Evolutionary conservation across 2,797 vertebrate genomes (phyloP).

Genomic region (Onychomys arenicola): DNA sequence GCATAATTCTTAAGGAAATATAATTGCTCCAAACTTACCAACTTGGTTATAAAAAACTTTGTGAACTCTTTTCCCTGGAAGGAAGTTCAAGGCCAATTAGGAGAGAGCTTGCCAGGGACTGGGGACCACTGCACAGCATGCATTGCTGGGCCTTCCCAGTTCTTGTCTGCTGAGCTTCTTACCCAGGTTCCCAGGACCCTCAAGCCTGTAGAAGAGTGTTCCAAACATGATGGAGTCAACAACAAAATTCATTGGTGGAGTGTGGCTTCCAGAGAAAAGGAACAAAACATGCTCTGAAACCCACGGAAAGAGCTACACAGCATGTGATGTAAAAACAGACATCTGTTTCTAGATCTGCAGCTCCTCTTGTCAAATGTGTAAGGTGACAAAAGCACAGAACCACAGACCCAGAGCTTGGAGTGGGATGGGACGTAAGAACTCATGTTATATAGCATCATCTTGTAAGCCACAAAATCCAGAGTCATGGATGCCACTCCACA

Average conservation of each 20-base stretch:
- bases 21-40: slow-evolving; percentile 66
- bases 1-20: slow-evolving; percentile 74
- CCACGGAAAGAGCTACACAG: neutral
- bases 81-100: neutral
- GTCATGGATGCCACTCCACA: neutral
- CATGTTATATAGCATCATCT: neutral
- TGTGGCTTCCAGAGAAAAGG: slow-evolving; percentile 8
- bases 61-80: slow-evolving; percentile 56
- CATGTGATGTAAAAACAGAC: neutral
- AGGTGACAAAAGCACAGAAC: neutral
- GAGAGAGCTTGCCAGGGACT: neutral
- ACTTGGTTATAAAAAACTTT: slow-evolving; percentile 60
- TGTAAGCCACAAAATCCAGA: neutral
- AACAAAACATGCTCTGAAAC: neutral
- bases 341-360: neutral
- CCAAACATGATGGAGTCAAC: neutral
- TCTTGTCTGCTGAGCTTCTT: neutral
- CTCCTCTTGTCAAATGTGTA: neutral
- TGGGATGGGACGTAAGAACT: neutral
- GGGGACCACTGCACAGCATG: neutral
- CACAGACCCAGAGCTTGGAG: neutral
- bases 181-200: neutral
- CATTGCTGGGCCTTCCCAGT: neutral
- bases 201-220: neutral
- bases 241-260: neutral